phyloP scores from a whole-genome alignment of 2,888 invertebrate species.

The Creontiades dilutus region DNA sequence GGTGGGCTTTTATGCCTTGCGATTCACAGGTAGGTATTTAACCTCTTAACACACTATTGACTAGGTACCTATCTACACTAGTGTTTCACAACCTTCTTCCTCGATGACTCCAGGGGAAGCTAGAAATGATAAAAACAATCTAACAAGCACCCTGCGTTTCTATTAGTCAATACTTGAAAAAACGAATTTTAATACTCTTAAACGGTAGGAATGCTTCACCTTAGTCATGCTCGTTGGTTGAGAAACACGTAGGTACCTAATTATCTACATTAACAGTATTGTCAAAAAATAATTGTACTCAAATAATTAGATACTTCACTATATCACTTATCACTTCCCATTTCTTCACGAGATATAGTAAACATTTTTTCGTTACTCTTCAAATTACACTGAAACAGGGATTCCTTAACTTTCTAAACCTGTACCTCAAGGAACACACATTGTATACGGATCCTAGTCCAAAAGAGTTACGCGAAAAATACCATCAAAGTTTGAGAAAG shows the following conservation, averaged over 20 bases:
- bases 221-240: not conserved
- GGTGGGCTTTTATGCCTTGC: not conserved
- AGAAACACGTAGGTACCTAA: not conserved
- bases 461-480: not conserved
- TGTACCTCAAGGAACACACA: not conserved
- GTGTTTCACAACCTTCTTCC: conserved; percentile 1
- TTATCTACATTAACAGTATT: not conserved
- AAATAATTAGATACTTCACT: conserved; percentile 1
- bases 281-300: conserved; percentile 36
- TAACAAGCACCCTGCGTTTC: conserved; percentile 9
- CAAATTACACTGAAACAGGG: not conserved
- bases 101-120: not conserved
- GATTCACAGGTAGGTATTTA: not conserved
- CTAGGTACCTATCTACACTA: not conserved
- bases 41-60: not conserved
- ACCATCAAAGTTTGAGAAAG: not conserved
- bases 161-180: not conserved
- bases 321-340: conserved; percentile 11
- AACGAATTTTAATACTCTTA: not conserved
- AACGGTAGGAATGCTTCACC: not conserved
- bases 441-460: not conserved
- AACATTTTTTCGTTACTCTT: not conserved
- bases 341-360: not conserved
- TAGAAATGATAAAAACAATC: not conserved
- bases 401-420: not conserved